Evolutionary conservation across 2,797 vertebrate genomes (phyloP), one percentile per base, ranked within the genome.

Genomic region (Phylloscopus collybita): DNA sequence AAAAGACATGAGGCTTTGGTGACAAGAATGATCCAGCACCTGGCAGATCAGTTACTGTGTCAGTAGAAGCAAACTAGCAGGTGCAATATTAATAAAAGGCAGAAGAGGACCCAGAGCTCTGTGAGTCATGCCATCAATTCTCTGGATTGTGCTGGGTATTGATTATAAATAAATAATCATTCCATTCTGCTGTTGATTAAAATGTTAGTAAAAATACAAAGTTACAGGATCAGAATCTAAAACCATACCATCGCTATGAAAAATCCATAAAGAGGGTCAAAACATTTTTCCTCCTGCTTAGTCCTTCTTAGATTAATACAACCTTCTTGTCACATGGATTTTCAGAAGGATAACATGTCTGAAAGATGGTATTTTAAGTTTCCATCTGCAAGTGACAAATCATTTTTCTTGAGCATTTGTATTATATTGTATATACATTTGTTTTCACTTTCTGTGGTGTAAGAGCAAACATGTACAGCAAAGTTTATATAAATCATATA

Each of bases 101-200:
- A 59, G 11, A 92, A 73, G 60, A 80, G 54, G 32, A 93, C 51
- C 14, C 40, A 86, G 40, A 92, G 18, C 22, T 80, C 36, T 69
- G 10, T 67, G 51, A 3, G 1, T 80, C 34, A 47, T 38, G 10
- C 15, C 72, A 94, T 91, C 54, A 75, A 0, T 92, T 93, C 78
- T 80, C 57, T 65, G 30, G 32, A 50, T 49, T 89, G 30, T 74
- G 62, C n/a, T 86, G 25, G 69, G 62, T 93, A 89, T 86, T 69
- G 86, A 83, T 85, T 38, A 91, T 80, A 94, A 95, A 94, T 85
- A 93, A 93, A 57, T 89, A 87, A 95, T 91, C 32, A 10, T 83
- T 89, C n/a, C 10, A 51, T 92, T 89, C 42, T 50, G 20, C 8
- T 91, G 42, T 44, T 92, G 93, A 91, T 85, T 93, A 91, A 94